A percentile compares a stretch with the other conserved stretches of the same genome.
These are phyloP conservation scores for Cnemophilus loriae DNA, from an alignment of 2,113 vertebrate species.

Conservation along the genomic window DNA sequence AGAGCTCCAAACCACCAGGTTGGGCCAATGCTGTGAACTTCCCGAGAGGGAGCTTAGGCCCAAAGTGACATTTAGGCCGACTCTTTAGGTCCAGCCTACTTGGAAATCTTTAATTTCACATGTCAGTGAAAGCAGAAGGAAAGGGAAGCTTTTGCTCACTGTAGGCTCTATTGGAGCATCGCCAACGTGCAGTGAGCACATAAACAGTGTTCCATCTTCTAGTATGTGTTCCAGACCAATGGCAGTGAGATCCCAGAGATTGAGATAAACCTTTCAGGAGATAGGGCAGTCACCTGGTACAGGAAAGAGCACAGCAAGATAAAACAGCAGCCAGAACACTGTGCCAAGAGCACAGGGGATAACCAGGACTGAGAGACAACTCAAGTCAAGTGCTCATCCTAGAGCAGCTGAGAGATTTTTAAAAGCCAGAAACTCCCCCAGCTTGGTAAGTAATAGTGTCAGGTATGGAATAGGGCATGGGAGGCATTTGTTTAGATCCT, in stretches of 20 bases:
- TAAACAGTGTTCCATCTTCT: rapidly evolving
- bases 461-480: not conserved
- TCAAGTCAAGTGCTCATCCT: not conserved
- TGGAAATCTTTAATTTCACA: not conserved
- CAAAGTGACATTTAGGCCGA: not conserved
- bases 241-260: not conserved
- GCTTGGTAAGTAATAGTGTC: not conserved
- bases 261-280: not conserved
- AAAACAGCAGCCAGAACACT: not conserved
- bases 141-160: not conserved
- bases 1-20: not conserved
- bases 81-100: not conserved
- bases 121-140: not conserved
- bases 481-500: not conserved
- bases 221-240: not conserved
- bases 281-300: not conserved
- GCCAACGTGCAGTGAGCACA: rapidly evolving
- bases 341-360: not conserved
- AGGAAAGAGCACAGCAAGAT: not conserved
- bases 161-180: too few species aligned
- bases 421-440: not conserved
- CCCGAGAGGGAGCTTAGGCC: not conserved
- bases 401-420: not conserved
- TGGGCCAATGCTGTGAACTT: not conserved
- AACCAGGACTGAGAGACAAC: not conserved